Conservation (phyloP, 1,140 invertebrate genomes). For the Hyles euphorbiae region DNA sequence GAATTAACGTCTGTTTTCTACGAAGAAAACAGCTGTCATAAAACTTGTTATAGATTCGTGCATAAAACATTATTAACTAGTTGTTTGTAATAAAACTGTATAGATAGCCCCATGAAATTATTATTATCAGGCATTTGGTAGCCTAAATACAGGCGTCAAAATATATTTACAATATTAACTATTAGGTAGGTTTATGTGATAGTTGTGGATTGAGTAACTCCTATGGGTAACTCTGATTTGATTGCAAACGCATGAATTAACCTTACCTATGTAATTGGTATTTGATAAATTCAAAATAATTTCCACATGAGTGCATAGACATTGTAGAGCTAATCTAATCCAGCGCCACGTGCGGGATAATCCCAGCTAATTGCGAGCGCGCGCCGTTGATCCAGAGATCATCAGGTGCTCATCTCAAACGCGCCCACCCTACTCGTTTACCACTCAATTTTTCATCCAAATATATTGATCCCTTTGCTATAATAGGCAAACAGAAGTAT, state of each 20-base stretch:
- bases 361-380: conserved; percentile 60
- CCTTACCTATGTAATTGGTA: not conserved
- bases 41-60: conserved; percentile 57
- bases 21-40: conserved; percentile 62
- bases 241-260: too few species aligned
- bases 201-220: not conserved
- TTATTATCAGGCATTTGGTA: not conserved
- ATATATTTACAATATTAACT: too few species aligned
- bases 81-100: conserved; percentile 59
- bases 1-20: conserved; percentile 72
- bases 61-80: conserved; percentile 63
- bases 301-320: conserved; percentile 27
- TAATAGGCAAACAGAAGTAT: too few species aligned
- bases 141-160: not conserved
- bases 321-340: conserved; percentile 29
- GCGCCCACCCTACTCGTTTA: not conserved
- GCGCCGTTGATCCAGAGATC: conserved; percentile 52
- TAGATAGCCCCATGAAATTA: conserved; percentile 12
- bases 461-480: too few species aligned
- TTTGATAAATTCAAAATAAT: conserved; percentile 17
- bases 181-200: not conserved
- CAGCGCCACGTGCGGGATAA: conserved; percentile 64
- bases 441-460: not conserved
- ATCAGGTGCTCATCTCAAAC: conserved; percentile 46
- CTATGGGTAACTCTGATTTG: not conserved